Base-by-base conservation (phyloP, 1,140 invertebrate species). In the Rhopalosiphum maidis region DNA sequence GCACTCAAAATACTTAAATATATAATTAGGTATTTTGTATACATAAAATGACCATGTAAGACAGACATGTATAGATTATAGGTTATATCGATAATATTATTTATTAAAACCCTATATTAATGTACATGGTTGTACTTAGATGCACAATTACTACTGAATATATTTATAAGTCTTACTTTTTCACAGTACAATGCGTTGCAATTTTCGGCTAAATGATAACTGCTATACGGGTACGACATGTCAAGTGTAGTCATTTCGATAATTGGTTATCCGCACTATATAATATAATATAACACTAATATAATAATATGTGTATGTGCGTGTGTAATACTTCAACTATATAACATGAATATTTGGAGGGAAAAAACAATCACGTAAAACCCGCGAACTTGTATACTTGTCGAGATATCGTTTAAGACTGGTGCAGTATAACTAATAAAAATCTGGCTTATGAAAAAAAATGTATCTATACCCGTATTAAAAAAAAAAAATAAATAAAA, bases 231-330 rank as follows among this genome's bases (percentile, higher is more conserved):
- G 55, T 93, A 93, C 21, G 91, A 93, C 91, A 85, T 93, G 25
- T 93, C 91, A 5, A 93, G 23, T 55, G 91, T 93, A 25, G 91
- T 93, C 91, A 93, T 93, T 86, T 86, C 91, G 91, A 43, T 41
- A 43, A 77, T 21, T 30, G 8, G 8, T 37, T 54, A 15, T 55
- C 35, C 90, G 90, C 90, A 68, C 90, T 60, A n/a, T n/a, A n/a
- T n/a, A 46, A 46, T 21, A 46, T 22, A 35, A 37, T 83, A 22
- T 82, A 82, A n/a, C n/a, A n/a, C n/a, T n/a, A n/a, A 22, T 35
- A 37, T 9, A 15, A 25, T 51, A 18, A 43, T 41, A 15, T n/a
- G 5, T n/a, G 60, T 77, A 7, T 77, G 30, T 77, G 30, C n/a
- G 25, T 60, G 15, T 77, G 18, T 35, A n/a, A 77, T 18, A 77